Conservation (phyloP, 2,888 invertebrate species). For the Urechis unicinctus region DNA sequence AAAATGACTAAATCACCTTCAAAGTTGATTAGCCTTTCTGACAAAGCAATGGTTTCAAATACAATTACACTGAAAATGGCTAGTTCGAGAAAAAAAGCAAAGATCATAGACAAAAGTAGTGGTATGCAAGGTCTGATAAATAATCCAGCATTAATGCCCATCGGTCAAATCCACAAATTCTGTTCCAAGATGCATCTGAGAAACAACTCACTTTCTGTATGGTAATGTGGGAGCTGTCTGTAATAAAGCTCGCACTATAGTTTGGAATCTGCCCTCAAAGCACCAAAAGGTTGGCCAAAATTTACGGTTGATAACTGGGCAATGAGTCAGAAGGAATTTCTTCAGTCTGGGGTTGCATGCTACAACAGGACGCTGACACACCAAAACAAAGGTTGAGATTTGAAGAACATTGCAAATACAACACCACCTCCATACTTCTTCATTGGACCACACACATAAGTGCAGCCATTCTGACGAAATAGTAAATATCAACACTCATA, state of each 20-base stretch:
- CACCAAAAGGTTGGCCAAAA: constrained; percentile 48
- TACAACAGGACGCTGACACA: constrained; percentile 16
- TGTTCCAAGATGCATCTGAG: not conserved
- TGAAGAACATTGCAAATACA: too few relatives aligned
- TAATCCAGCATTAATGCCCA: not conserved
- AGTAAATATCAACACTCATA: too few relatives aligned
- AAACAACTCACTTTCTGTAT: constrained; percentile 30
- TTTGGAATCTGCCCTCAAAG: constrained; percentile 40
- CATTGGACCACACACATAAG: too few relatives aligned
- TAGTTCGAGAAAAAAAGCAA: not conserved
- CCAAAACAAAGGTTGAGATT: too few relatives aligned
- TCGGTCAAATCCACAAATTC: too few relatives aligned
- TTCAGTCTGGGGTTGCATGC: constrained; percentile 8
- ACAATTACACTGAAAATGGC: too few relatives aligned
- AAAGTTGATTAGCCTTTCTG: too few relatives aligned
- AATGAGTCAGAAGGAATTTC: constrained; percentile 30
- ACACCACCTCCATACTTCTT: too few relatives aligned
- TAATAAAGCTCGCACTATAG: constrained; percentile 33
- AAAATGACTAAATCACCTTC: too few relatives aligned
- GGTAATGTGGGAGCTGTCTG: constrained; percentile 26
- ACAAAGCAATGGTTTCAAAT: too few relatives aligned
- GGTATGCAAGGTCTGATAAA: too few relatives aligned
- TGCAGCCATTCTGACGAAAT: too few relatives aligned
- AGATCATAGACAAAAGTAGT: not conserved
- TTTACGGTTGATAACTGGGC: constrained; percentile 33